phyloP scores from a whole-genome alignment of 1,140 invertebrate species.

The Subanguina moxae region DNA sequence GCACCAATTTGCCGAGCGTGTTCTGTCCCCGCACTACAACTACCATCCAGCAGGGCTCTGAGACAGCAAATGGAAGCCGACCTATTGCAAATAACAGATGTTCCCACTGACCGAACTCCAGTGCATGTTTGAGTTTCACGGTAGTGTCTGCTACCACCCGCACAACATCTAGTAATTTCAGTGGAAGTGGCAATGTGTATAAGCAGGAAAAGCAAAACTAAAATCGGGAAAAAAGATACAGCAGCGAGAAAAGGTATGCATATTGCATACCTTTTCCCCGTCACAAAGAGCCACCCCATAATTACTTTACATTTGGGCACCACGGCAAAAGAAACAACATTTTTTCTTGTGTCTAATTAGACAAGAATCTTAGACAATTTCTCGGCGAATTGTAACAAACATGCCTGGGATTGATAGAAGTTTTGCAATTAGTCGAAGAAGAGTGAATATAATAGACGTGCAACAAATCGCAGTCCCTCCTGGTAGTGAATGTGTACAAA shows the following conservation, averaged over 20 bases:
- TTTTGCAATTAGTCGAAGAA: no score
- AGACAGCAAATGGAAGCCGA: conserved; percentile 58
- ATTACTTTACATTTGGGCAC: no score
- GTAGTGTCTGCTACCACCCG: conserved; percentile 50
- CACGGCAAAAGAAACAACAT: no score
- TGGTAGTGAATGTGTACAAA: no score
- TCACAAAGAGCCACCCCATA: no score
- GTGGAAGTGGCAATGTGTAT: background rate
- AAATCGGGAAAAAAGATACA: background rate
- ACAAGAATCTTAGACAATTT: no score
- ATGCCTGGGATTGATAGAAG: no score
- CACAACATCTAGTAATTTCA: conserved; percentile 52
- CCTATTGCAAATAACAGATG: conserved; percentile 44
- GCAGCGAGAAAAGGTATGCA: background rate
- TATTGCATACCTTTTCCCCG: no score
- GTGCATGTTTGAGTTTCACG: conserved; percentile 25
- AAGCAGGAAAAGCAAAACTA: conserved; percentile 5
- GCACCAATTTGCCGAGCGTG: background rate
- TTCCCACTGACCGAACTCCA: conserved; percentile 24
- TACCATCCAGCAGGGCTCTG: conserved; percentile 43
- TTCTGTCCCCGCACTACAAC: background rate
- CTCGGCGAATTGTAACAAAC: no score
- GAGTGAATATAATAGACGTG: no score
- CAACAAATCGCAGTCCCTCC: no score
- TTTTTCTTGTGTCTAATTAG: no score